Percentiles rank a stretch among this genome's conserved stretches.
These are phyloP conservation scores for Bombus impatiens DNA, from an alignment of 1,140 invertebrate genomes.

Conservation along the genomic window DNA sequence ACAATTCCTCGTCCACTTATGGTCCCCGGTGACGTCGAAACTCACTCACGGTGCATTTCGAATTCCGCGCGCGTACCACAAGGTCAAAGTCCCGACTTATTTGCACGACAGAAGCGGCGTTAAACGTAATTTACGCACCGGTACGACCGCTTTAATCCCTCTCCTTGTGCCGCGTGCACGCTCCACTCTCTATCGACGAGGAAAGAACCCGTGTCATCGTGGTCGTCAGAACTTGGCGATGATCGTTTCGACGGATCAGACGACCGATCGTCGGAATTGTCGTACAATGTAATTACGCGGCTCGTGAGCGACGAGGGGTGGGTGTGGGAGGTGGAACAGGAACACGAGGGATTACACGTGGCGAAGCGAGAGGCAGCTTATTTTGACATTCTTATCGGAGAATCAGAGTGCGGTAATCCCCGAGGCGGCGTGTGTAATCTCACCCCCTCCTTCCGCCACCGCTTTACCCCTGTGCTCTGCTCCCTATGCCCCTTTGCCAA, in stretches of 20 bases:
- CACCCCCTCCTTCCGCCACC: constrained; percentile 52
- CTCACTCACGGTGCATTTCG: constrained; percentile 37
- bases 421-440: constrained; percentile 78
- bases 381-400: constrained; percentile 80
- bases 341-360: constrained; percentile 67
- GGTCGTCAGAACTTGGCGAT: neutral
- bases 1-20: neutral
- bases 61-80: constrained; percentile 58
- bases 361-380: constrained; percentile 74
- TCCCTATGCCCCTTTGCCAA: constrained; percentile 59
- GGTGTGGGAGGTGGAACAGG: neutral
- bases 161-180: neutral
- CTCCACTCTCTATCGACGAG: neutral
- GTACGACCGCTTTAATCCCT: constrained; percentile 35
- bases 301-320: constrained; percentile 48
- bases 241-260: constrained; percentile 49
- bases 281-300: constrained; percentile 79
- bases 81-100: constrained; percentile 50
- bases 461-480: constrained; percentile 25
- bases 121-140: constrained; percentile 49
- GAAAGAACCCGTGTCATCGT: constrained; percentile 27
- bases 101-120: constrained; percentile 57
- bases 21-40: constrained; percentile 10
- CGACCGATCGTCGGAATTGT: constrained; percentile 40
- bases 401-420: constrained; percentile 80